phyloP scores from a whole-genome alignment of 2,113 vertebrate genomes.

The Porphyrio hochstetteri region DNA sequence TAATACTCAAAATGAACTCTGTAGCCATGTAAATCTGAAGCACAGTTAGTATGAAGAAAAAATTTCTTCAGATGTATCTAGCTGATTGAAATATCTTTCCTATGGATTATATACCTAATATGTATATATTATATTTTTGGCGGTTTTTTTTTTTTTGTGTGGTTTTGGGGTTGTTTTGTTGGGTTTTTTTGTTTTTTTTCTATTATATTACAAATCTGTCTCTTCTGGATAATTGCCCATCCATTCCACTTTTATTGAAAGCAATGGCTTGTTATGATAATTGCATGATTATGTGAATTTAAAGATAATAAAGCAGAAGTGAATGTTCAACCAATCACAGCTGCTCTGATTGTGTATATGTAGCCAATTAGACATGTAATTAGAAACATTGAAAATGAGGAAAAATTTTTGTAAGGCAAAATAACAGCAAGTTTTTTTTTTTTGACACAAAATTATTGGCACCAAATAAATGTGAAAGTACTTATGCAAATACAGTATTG shows the following conservation, averaged over 20 bases:
- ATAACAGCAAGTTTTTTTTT: not conserved
- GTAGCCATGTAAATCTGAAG: not conserved
- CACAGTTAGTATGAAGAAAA: not conserved
- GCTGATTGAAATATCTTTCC: not conserved
- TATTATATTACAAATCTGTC: conserved; percentile 15
- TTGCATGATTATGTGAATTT: conserved; percentile 36
- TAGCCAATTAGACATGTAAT: conserved; percentile 15
- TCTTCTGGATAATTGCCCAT: not conserved
- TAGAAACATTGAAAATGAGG: not conserved
- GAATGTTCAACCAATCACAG: conserved; percentile 12
- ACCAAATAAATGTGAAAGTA: not conserved
- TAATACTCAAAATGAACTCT: not conserved
- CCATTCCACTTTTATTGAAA: conserved; percentile 4
- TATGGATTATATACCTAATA: not conserved
- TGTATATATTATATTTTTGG: too few relatives aligned
- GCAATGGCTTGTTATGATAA: conserved; percentile 32
- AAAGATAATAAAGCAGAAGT: conserved; percentile 22
- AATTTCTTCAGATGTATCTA: not conserved
- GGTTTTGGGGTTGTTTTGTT: too few relatives aligned
- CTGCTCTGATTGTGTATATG: not conserved
- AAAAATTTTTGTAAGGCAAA: not conserved
- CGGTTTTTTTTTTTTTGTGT: too few relatives aligned
- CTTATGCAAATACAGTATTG: not conserved
- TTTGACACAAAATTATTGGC: not conserved
- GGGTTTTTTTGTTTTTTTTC: not conserved